Base-by-base conservation (phyloP, 2,888 invertebrate species). In the Phoronis australis region DNA sequence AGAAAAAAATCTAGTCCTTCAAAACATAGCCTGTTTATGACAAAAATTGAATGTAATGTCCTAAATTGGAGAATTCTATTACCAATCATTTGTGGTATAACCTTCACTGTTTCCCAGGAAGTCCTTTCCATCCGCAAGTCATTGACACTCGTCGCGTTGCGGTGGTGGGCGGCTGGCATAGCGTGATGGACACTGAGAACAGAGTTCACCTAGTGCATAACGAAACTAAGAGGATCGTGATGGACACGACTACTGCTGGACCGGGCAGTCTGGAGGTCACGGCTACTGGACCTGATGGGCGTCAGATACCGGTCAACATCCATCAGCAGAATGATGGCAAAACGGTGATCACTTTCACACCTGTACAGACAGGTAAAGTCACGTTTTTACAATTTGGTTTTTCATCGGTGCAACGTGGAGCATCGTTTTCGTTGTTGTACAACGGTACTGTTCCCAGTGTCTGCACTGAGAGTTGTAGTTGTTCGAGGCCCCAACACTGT, bases 241-340 rank as follows among this genome's bases (percentile, higher is more conserved):
- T 96, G 60, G 94, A 96, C 71, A 85, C 87, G 0, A 84, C 87
- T 40, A 88, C 88, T 67, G 94, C 93, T 0, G 96, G 95, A 0
- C 93, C 94, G 2, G 76, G 76, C 72, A 53, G 52, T 42, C 81
- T 66, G 80, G 83, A 69, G 78, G 84, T 70, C 54, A 85, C 75
- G 78, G 78, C 81, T 22, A 69, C 68, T 50, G 78, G 79, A 4
- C 79, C 80, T 18, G 55, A 55, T n/a, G 68, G 74, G 47, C 77
- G 78, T 39, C 42, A 72, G 12, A 59, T 78, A n/a, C 77, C 73
- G 1, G 82, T 84, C 69, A 80, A 84, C 61, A 82, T 79, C 42
- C 80, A 81, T 54, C 68, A 60, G 25, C 59, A 59, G 21, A 56
- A 50, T 22, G 60, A 55, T 15, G 66, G 66, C 9, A 62, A 55